Conservation (phyloP, 2,888 invertebrate genomes). For the Drepanosiphum platanoidis region DNA sequence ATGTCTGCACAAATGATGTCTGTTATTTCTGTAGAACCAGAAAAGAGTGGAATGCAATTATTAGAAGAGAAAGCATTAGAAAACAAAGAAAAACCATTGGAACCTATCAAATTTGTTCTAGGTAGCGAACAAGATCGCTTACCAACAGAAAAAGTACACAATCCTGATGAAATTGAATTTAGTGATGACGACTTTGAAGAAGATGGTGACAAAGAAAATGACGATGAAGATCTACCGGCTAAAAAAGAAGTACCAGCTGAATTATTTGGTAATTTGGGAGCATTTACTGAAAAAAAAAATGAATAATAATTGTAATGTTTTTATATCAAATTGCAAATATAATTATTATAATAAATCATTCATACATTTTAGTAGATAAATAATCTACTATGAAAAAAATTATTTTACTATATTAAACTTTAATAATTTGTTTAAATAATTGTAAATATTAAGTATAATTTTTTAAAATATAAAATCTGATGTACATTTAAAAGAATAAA, state of each 20-base stretch:
- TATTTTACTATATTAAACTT: too few relatives aligned
- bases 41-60: constrained; percentile 88
- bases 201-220: constrained; percentile 65
- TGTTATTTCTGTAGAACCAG: constrained; percentile 75
- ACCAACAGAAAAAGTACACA: constrained; percentile 74
- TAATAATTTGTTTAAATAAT: too few relatives aligned
- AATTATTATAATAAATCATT: too few relatives aligned
- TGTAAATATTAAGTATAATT: too few relatives aligned
- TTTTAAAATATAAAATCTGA: too few relatives aligned
- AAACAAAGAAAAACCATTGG: constrained; percentile 67
- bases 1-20: constrained; percentile 98
- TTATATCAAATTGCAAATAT: neutral
- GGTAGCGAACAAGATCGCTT: constrained; percentile 66
- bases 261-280: constrained; percentile 84
- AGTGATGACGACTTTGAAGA: constrained; percentile 75
- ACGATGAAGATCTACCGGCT: constrained; percentile 70
- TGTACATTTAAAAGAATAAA: too few relatives aligned
- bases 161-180: constrained; percentile 90
- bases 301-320: constrained; percentile 8
- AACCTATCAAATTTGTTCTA: constrained; percentile 85
- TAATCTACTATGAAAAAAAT: too few relatives aligned
- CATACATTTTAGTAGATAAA: too few relatives aligned
- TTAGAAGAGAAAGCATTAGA: constrained; percentile 85
- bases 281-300: constrained; percentile 47
- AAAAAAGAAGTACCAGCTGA: constrained; percentile 87